A percentile compares a stretch with the other conserved stretches of the same genome.
phyloP scores from a whole-genome alignment of 2,888 invertebrate genomes.

The Acanthosepion lycidas region DNA sequence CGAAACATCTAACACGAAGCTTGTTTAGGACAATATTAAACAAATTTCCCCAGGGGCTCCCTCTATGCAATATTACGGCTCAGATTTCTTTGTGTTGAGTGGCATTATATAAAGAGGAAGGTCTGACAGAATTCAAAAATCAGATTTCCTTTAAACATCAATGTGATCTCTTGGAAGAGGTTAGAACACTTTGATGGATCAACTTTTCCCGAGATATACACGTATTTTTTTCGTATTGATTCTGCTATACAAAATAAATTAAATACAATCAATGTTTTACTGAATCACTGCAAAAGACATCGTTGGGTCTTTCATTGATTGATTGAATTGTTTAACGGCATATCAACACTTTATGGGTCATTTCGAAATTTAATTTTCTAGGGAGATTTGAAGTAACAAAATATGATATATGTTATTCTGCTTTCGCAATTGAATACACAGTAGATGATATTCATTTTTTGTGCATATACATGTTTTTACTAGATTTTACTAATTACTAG shows the following conservation, averaged over 20 bases:
- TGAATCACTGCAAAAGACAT: too few species aligned
- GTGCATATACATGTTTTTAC: too few species aligned
- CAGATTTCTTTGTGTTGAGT: not conserved
- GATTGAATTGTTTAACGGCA: too few species aligned
- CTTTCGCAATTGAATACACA: too few species aligned
- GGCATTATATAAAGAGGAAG: not conserved
- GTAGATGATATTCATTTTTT: too few species aligned
- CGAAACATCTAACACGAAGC: not conserved
- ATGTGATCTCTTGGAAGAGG: not conserved
- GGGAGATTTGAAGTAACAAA: too few species aligned
- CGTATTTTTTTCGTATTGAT: not conserved
- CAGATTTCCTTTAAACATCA: not conserved
- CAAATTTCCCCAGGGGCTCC: not conserved
- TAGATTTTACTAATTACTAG: too few species aligned
- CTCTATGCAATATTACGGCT: not conserved
- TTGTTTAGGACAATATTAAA: conserved; percentile 11
- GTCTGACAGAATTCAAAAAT: not conserved
- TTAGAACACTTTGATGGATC: not conserved
- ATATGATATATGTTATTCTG: too few species aligned
- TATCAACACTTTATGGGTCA: too few species aligned
- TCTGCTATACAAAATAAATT: not conserved
- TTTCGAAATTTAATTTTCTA: too few species aligned
- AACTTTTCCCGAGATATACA: not conserved
- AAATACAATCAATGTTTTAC: too few species aligned
- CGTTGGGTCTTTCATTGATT: too few species aligned